Evolutionary conservation across 1,140 invertebrate species (phyloP).

Genomic region (Neodiprion pinetum): DNA sequence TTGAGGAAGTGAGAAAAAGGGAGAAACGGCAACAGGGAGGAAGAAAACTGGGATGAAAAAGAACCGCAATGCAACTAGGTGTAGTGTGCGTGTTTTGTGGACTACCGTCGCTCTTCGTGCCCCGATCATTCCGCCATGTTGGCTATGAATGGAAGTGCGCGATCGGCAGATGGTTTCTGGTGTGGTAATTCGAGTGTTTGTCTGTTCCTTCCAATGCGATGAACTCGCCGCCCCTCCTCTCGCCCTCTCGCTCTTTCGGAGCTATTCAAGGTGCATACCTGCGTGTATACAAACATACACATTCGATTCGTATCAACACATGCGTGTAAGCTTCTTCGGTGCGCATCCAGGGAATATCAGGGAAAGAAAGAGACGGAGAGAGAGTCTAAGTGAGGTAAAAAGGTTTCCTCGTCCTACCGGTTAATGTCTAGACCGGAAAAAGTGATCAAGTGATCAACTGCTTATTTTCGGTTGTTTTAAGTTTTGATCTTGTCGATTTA

Average conservation of each 20-base stretch:
- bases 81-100: not conserved
- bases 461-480: no score
- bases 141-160: not conserved
- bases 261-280: slow-evolving; percentile 3
- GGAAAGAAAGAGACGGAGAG: no score
- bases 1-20: not conserved
- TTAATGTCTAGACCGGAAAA: no score
- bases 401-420: no score
- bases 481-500: no score
- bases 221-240: not conserved
- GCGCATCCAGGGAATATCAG: no score
- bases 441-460: no score
- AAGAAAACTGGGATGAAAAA: not conserved
- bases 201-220: slow-evolving; percentile 7
- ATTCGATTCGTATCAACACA: not conserved
- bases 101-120: not conserved
- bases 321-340: no score
- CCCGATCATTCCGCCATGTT: slow-evolving; percentile 4
- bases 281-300: not conserved
- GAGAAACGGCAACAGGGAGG: not conserved
- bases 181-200: slow-evolving; percentile 7
- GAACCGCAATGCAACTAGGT: not conserved
- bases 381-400: no score
- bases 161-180: slow-evolving; percentile 6
- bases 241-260: not conserved